Base-by-base conservation (phyloP, 1,140 invertebrate species). In the Physella acuta region DNA sequence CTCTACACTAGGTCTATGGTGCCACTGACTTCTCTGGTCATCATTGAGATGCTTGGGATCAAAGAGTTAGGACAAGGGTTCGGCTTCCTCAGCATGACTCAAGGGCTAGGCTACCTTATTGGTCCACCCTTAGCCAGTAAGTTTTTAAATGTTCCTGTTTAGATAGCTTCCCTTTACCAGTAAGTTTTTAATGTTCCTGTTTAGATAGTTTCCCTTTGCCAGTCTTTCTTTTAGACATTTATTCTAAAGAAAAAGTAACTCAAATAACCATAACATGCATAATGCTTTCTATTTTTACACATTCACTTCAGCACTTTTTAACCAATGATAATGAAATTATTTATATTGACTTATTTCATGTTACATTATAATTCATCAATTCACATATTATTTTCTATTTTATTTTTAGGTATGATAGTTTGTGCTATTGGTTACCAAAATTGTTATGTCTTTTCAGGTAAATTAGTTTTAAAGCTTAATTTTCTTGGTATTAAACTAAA, bases 41-140 rank as follows among this genome's bases (percentile, higher is more conserved):
- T 60, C 39, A 37, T 75, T 63, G 61, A 64, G 1, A 36, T 75
- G 26, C 65, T 73, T 14, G 74, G 64, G 0, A 36, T 71, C 11
- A 49, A 67, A 44, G 28, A 71, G 5, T 44, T 75, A 11, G 64
- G 68, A 30, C 20, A 30, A 4, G 71, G 71, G 8, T 66, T 68
- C 44, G 74, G 74, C 11, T 58, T 73, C 4, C 51, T 69, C 8
- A 55, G 39, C 36, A 55, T 73, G 39, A 59, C 64, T 24, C 49
- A 69, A 39, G 74, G 74, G 0, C 39, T 75, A 49, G 74, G 74
- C 0, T 60, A 65, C 24, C 20, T 75, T 4, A 56, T 68, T 2
- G 74, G 74, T 31, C 74, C 74, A 28, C 74, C 74, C 2, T 31
- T 73, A 31, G 64, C 74, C 52, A 69, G 74, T 73, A 60, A 64